Evolutionary conservation across 2,113 vertebrate species (phyloP).

Genomic region (Limnothrissa miodon): DNA sequence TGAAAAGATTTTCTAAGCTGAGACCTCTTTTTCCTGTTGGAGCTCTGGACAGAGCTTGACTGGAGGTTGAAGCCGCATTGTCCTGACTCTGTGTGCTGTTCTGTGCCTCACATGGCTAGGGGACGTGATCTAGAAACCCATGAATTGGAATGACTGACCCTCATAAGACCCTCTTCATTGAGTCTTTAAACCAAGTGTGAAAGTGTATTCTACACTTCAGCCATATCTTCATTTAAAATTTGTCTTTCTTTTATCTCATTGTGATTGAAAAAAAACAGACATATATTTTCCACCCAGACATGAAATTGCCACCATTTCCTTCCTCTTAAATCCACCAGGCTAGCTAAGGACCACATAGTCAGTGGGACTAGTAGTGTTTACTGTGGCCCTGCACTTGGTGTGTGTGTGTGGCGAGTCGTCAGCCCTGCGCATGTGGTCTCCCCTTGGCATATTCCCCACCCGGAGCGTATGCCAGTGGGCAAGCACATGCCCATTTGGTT

Average conservation of each 20-base stretch:
- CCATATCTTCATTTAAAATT: not conserved
- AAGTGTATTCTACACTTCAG: not conserved
- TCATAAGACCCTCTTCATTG: not conserved
- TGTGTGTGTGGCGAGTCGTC: not conserved
- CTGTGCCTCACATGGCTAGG: too few species aligned
- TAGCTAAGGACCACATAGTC: not conserved
- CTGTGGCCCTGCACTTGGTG: not conserved
- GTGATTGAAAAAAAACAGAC: not conserved
- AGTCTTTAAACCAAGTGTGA: too few species aligned
- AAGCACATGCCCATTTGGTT: conserved; percentile 1
- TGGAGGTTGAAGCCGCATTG: too few species aligned
- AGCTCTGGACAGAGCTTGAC: not conserved
- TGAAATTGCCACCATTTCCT: not conserved
- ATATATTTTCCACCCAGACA: too few species aligned
- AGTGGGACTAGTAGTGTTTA: not conserved
- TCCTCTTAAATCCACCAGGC: not conserved
- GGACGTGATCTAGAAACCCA: not conserved
- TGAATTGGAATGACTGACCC: not conserved
- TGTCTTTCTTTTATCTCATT: not conserved
- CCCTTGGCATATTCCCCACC: not conserved
- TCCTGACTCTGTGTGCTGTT: too few species aligned
- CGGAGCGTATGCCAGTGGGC: not conserved
- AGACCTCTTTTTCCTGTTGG: not conserved
- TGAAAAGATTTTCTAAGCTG: not conserved
- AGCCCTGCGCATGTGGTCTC: not conserved